A percentile compares a stretch with the other conserved stretches of the same genome.
These are phyloP conservation scores for Megalops atlanticus DNA, from an alignment of 2,113 vertebrate species.

Conservation along the genomic window DNA sequence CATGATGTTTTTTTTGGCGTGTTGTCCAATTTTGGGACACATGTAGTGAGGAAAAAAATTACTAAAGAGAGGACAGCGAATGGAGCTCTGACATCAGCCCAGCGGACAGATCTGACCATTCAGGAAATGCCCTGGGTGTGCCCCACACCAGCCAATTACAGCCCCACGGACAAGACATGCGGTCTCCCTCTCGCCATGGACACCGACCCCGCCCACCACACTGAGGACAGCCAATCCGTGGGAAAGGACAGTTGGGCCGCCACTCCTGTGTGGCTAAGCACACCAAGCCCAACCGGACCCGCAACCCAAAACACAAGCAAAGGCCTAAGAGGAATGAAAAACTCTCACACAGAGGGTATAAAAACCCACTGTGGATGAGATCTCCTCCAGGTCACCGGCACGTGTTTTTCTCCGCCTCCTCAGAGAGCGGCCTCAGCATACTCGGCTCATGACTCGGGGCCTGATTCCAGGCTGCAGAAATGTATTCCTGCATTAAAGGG, in stretches of 20 bases:
- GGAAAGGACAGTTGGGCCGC: neutral
- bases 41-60: neutral
- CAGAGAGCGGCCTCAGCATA: constrained; percentile 1
- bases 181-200: neutral
- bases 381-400: constrained; percentile 42
- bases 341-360: too few species aligned
- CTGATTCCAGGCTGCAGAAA: neutral
- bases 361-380: constrained; percentile 29
- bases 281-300: neutral
- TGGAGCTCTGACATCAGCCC: neutral
- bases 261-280: neutral
- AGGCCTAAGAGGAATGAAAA: too few species aligned
- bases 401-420: constrained; percentile 33
- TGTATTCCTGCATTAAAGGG: neutral
- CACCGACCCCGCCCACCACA: neutral
- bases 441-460: neutral
- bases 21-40: neutral
- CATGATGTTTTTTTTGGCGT: neutral
- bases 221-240: neutral
- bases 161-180: neutral
- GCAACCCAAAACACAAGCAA: too few species aligned
- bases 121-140: neutral
- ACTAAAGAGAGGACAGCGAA: neutral
- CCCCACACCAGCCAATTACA: neutral
- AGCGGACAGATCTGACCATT: neutral